Conservation (phyloP, 2,113 vertebrate species). For the Cisticola juncidis region DNA sequence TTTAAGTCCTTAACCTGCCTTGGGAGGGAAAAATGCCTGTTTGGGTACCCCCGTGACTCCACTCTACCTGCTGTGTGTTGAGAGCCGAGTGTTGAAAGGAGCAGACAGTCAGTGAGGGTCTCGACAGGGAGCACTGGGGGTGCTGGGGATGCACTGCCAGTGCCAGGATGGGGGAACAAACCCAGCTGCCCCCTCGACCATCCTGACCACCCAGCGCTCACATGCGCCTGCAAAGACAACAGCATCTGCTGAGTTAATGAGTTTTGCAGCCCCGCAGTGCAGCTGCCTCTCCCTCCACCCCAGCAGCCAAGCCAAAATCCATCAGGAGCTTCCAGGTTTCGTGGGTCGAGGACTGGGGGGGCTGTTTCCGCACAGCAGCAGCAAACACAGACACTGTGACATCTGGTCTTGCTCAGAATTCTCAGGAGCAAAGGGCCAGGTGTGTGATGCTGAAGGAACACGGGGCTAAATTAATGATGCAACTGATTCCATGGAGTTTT, state of each 20-base stretch:
- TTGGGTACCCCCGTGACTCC: accelerated
- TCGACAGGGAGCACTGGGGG: accelerated
- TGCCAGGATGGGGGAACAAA: neutral
- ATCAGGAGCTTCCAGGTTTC: neutral
- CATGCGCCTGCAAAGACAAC: accelerated
- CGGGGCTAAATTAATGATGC: conserved; percentile 3
- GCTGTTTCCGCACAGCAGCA: neutral
- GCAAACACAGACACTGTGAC: neutral
- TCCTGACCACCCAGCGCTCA: neutral
- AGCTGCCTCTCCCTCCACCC: neutral
- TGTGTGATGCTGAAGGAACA: neutral
- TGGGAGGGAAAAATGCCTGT: accelerated
- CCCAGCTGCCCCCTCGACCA: neutral
- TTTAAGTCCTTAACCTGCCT: neutral
- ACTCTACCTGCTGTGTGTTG: accelerated
- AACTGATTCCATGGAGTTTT: neutral
- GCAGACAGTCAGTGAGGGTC: neutral
- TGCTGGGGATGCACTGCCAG: accelerated
- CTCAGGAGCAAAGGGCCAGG: neutral
- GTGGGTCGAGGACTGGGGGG: neutral
- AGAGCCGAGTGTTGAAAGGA: neutral
- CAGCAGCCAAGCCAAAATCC: neutral
- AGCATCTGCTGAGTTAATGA: neutral
- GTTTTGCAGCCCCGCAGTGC: neutral
- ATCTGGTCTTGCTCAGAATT: conserved; percentile 44